phyloP scores from a whole-genome alignment of 2,113 vertebrate genomes.

The Athene cunicularia region DNA sequence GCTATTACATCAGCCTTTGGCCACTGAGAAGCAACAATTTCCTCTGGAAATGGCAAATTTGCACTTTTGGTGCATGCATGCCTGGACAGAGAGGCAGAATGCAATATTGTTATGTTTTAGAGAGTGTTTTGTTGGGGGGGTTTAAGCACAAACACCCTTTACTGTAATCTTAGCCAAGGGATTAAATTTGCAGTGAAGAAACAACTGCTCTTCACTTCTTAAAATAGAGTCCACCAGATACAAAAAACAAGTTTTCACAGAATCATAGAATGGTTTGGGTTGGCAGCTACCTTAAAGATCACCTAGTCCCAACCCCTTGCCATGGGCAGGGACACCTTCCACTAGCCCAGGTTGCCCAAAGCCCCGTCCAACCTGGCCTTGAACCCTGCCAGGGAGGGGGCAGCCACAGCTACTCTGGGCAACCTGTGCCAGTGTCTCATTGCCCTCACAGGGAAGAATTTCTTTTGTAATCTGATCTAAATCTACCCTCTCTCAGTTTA shows the following conservation, averaged over 20 bases:
- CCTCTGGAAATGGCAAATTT: conserved; percentile 24
- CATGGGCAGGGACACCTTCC: too few relatives aligned
- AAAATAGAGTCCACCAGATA: not conserved
- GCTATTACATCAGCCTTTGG: not conserved
- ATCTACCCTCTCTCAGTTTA: too few relatives aligned
- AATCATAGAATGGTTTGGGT: too few relatives aligned
- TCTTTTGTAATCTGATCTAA: too few relatives aligned
- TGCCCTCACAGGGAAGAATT: too few relatives aligned
- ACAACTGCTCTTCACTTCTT: not conserved
- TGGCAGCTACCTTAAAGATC: too few relatives aligned
- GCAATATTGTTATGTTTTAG: not conserved
- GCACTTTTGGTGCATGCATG: not conserved
- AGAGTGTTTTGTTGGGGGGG: not conserved
- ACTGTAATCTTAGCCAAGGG: not conserved
- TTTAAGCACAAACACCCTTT: not conserved
- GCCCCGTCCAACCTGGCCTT: too few relatives aligned
- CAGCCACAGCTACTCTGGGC: too few relatives aligned
- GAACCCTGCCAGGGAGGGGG: too few relatives aligned
- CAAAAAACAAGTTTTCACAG: not conserved
- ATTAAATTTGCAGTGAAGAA: not conserved
- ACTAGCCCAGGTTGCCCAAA: too few relatives aligned
- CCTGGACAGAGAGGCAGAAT: not conserved
- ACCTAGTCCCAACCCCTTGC: too few relatives aligned
- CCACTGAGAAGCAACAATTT: not conserved
- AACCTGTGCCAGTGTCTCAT: too few relatives aligned